Conservation (phyloP, 2,113 vertebrate species). For the Nipponia nippon region DNA sequence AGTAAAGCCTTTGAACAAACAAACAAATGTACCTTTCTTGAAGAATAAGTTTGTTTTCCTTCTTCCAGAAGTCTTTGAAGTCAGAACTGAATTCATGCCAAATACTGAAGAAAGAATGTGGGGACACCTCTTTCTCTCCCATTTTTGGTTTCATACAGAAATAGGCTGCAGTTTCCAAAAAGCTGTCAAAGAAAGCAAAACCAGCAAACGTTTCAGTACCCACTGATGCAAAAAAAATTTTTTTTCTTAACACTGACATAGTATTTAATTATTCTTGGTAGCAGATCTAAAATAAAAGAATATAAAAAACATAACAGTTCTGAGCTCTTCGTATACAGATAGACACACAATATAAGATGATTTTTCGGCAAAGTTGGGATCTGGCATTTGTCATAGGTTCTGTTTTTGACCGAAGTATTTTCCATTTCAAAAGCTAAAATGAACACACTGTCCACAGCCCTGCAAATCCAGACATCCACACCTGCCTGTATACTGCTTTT, state of each 20-base stretch:
- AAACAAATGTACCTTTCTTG: conserved; percentile 87
- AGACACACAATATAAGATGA: not conserved
- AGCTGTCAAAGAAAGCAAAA: conserved; percentile 78
- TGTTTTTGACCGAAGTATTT: not conserved
- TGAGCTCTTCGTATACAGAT: not conserved
- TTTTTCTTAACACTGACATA: not conserved
- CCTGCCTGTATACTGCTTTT: not conserved
- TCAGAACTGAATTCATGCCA: conserved; percentile 98
- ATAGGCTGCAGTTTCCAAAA: conserved; percentile 89
- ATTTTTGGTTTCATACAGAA: conserved; percentile 92
- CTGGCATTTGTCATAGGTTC: not conserved
- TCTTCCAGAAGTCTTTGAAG: conserved; percentile 98
- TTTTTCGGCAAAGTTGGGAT: not conserved
- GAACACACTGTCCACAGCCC: not conserved
- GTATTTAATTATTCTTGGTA: not conserved
- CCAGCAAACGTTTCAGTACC: conserved; percentile 10
- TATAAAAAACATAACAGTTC: not conserved
- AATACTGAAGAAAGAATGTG: conserved; percentile 89
- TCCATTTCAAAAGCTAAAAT: not conserved
- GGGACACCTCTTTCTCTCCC: conserved; percentile 94
- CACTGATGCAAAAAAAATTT: not conserved
- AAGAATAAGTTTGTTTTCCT: conserved; percentile 92
- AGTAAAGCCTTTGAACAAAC: conserved; percentile 62
- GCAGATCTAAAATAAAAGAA: not conserved
- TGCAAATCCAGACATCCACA: not conserved